Base-by-base conservation (phyloP, 2,113 vertebrate species). In the Cebus imitator region DNA sequence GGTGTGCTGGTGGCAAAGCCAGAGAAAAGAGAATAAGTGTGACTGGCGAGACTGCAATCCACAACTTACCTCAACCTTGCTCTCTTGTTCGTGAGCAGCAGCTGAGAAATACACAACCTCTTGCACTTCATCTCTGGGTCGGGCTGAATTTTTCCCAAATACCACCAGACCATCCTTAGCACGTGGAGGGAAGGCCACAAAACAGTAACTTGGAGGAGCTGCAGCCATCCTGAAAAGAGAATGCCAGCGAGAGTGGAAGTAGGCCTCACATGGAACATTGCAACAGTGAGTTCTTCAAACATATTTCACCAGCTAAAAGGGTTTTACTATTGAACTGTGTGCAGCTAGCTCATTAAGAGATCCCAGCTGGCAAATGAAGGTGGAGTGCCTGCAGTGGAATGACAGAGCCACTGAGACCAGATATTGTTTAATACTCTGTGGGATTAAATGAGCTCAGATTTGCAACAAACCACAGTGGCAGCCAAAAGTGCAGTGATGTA, bases 71-170 rank as follows among this genome's bases (percentile, higher is more conserved):
- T 99, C 98, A 37, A 99, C 98, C 98, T 99, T 99, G 98, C 98
- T 99, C 91, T 98, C 99, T 0, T 98, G 97, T 20, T 98, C 98
- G 1, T 99, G 98, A 70, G 95, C 84, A 45, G 98, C 97, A 0
- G 98, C 97, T 1, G 99, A 91, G 58, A 99, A 98, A 95, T 99
- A 99, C 73, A 99, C 98, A 8, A 99, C 98, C 94, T 99, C 99
- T 87, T 99, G 99, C 0, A 99, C 99, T 90, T 99, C 99, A 97
- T 99, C 99, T 95, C 98, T 97, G 57, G 99, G 99, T 45, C 99
- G 98, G 11, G 99, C 99, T 45, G 99, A 99, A 83, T 99, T 99
- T 94, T 99, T 99, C 12, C 99, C 99, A 97, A 99, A 99, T 0
- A 99, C 97, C 94, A 99, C 99, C 97, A 98, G 95, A 4, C 98